Evolutionary conservation across 2,113 vertebrate genomes (phyloP).

Genomic region (cat (Felis catus)): F.catus_Fca126_mat1.0 CM031419.1:33151501-33152000

Average conservation of each 20-base stretch:
- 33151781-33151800: neutral
- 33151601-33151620: neutral
- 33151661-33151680: neutral
- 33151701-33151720: constrained; percentile 28
- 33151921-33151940: neutral
- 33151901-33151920: neutral
- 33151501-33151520: constrained; percentile 9
- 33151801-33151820: neutral
- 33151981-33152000: neutral
- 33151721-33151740: neutral
- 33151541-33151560: neutral
- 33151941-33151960: neutral
- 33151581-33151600: neutral
- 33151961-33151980: neutral
- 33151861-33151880: neutral
- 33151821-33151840: neutral
- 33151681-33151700: neutral
- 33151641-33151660: neutral
- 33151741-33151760: neutral
- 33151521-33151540: neutral
- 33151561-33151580: neutral
- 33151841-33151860: neutral
- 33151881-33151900: constrained; percentile 20
- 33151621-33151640: neutral
- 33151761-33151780: neutral